Evolutionary conservation across 2,797 vertebrate species (phyloP).

Genomic region (Phoebastria nigripes): DNA sequence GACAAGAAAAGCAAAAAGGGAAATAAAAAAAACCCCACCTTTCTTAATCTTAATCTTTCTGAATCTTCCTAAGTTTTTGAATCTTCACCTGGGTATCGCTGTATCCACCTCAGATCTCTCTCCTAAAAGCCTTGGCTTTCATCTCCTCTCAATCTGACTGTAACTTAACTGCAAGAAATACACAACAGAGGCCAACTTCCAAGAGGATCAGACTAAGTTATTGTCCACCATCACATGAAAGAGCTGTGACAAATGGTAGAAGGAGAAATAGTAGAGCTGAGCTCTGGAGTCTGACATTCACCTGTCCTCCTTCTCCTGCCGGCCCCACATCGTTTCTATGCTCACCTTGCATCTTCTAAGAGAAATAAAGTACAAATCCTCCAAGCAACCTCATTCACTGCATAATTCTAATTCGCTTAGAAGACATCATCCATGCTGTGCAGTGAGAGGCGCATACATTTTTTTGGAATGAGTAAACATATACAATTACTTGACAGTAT

Average conservation of each 20-base stretch:
- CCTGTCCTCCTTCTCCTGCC: not conserved
- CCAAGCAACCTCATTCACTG: not conserved
- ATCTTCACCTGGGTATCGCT: not conserved
- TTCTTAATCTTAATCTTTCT: not conserved
- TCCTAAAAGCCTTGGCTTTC: not conserved
- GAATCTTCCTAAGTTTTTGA: not conserved
- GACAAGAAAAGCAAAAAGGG: not conserved
- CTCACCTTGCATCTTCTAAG: not conserved
- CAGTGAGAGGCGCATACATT: not conserved
- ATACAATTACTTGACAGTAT: not conserved
- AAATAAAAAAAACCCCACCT: not conserved
- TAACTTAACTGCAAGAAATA: not conserved
- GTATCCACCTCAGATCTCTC: not conserved
- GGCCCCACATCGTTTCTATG: fast-evolving
- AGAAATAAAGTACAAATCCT: not conserved
- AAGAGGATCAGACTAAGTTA: not conserved
- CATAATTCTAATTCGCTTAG: not conserved
- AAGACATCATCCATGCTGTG: not conserved
- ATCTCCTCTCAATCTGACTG: not conserved
- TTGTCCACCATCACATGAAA: not conserved
- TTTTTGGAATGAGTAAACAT: not conserved
- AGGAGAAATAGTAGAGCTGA: not conserved
- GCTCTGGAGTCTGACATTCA: not conserved
- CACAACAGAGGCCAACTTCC: not conserved
- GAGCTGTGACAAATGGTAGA: not conserved